Evolutionary conservation across 23 tunicate species (phyloP).

Genomic region (Botrylloides violaceus): DNA sequence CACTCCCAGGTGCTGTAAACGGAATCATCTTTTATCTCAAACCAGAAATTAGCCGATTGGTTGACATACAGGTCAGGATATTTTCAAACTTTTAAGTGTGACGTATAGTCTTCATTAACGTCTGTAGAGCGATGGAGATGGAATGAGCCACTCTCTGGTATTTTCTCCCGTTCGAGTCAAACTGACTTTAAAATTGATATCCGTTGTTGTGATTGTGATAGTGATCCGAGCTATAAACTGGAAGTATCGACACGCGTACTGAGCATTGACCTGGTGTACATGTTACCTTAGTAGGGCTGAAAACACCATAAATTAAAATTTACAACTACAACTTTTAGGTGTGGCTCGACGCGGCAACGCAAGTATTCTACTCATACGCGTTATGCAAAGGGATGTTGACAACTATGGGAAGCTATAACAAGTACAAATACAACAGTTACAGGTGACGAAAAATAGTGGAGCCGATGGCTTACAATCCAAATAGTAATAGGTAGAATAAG

Average conservation of each 20-base stretch:
- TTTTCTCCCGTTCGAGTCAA: too few relatives aligned
- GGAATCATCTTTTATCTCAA: constrained; percentile 70
- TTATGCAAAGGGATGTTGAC: constrained; percentile 79
- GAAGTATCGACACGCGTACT: too few relatives aligned
- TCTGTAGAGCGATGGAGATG: background rate
- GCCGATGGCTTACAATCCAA: too few relatives aligned
- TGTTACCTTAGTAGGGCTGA: too few relatives aligned
- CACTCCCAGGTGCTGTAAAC: constrained; percentile 80
- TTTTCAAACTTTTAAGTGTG: background rate
- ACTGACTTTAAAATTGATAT: too few relatives aligned
- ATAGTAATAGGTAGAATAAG: too few relatives aligned
- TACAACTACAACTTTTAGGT: constrained; percentile 1
- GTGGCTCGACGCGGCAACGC: constrained; percentile 24
- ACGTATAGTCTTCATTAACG: background rate
- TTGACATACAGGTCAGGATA: constrained; percentile 53
- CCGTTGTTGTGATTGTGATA: too few relatives aligned
- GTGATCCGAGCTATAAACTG: too few relatives aligned
- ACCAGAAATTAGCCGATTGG: constrained; percentile 49
- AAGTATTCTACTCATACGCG: constrained; percentile 9
- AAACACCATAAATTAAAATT: too few relatives aligned
- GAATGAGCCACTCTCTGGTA: too few relatives aligned
- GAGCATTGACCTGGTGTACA: too few relatives aligned
- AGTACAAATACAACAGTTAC: constrained; percentile 67
- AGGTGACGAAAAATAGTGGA: too few relatives aligned
- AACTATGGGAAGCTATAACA: constrained; percentile 81